Percentiles rank a stretch among this genome's conserved stretches.
Evolutionary conservation across 2,113 vertebrate genomes (phyloP).

Genomic region (Hippocampus guttulatus): DNA sequence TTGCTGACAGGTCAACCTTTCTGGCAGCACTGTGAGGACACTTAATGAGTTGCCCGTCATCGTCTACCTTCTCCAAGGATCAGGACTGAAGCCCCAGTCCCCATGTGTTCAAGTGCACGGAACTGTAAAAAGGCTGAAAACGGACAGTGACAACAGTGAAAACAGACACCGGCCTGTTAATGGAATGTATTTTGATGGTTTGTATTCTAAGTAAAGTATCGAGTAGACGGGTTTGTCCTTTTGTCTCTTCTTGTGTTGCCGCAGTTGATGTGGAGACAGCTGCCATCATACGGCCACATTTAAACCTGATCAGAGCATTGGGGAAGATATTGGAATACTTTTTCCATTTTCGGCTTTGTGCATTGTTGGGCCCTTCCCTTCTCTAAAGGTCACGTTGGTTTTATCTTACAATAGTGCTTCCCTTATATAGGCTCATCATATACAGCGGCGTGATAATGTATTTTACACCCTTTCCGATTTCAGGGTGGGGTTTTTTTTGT

Average conservation of each 20-base stretch:
- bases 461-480: not conserved
- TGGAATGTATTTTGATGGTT: not conserved
- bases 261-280: slow-evolving; percentile 52
- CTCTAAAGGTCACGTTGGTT: slow-evolving; percentile 57
- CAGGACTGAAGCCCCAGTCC: not conserved
- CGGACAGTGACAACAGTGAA: slow-evolving; percentile 3
- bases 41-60: slow-evolving; percentile 18
- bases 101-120: not conserved
- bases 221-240: slow-evolving; percentile 4
- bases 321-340: slow-evolving; percentile 72
- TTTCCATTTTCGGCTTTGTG: slow-evolving; percentile 76
- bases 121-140: not conserved
- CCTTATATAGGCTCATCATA: slow-evolving; percentile 29
- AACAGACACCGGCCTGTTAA: not conserved
- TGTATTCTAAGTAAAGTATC: slow-evolving; percentile 3
- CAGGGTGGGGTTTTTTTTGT: not conserved
- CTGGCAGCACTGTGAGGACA: slow-evolving; percentile 28
- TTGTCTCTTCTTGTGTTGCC: slow-evolving; percentile 36
- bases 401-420: slow-evolving; percentile 57
- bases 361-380: slow-evolving; percentile 66
- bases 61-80: slow-evolving; percentile 18
- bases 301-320: slow-evolving; percentile 67
- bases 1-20: slow-evolving; percentile 32
- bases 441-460: not conserved
- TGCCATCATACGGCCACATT: slow-evolving; percentile 63